These are phyloP conservation scores for Apodemus agrarius DNA, from an alignment of 2,797 vertebrate genomes.

Conservation along the genomic window DNA sequence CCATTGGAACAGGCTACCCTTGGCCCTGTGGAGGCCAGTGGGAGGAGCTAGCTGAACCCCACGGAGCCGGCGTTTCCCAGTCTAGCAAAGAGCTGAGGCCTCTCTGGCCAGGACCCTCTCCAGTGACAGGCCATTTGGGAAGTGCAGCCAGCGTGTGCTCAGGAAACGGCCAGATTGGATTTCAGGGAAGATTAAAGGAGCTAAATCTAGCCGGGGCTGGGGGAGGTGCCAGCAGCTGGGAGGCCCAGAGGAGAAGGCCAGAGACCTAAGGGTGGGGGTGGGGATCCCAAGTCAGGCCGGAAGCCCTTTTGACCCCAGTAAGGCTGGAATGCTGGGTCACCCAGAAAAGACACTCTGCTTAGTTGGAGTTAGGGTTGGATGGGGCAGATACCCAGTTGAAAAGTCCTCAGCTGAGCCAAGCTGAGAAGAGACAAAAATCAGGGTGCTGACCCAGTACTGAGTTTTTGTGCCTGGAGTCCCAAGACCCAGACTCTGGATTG, in stretches of 20 bases:
- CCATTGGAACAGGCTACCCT: neutral
- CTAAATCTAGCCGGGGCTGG: constrained; percentile 79
- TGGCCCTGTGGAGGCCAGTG: neutral
- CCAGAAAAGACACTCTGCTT: neutral
- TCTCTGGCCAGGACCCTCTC: neutral
- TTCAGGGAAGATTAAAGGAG: constrained; percentile 80
- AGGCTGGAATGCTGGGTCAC: constrained; percentile 69
- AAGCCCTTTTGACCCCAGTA: constrained; percentile 65
- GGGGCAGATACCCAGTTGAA: neutral
- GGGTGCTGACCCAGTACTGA: neutral
- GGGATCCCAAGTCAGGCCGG: constrained; percentile 59
- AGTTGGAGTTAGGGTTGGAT: neutral
- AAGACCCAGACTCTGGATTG: neutral
- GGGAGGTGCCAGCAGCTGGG: constrained; percentile 63
- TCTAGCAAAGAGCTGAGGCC: neutral
- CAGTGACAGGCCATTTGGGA: constrained; percentile 64
- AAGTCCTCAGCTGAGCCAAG: neutral
- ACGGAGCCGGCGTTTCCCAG: neutral
- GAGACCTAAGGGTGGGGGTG: constrained; percentile 47
- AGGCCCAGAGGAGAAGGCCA: neutral
- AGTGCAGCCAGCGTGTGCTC: constrained; percentile 70
- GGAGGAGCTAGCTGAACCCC: neutral
- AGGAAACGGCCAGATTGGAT: constrained; percentile 73
- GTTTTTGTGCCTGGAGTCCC: neutral
- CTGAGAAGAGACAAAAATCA: neutral